These are phyloP conservation scores for Centrocercus urophasianus DNA, from an alignment of 2,113 vertebrate species.

Conservation along the genomic window DNA sequence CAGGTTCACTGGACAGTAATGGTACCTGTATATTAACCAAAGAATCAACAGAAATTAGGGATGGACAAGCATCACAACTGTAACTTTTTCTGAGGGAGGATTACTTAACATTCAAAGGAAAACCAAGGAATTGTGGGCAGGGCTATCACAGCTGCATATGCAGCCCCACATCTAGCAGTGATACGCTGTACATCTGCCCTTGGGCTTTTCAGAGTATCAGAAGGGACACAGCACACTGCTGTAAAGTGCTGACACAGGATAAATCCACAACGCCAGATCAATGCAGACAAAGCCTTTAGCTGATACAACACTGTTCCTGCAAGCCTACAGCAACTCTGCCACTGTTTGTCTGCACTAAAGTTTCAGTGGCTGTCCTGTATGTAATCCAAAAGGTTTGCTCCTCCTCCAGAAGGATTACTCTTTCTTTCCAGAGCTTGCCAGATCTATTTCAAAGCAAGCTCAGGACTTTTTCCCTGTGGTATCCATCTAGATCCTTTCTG, in stretches of 20 bases:
- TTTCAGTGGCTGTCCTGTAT: neutral
- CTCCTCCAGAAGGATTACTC: neutral
- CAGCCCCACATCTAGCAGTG: neutral
- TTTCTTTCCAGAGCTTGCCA: neutral
- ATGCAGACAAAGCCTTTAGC: neutral
- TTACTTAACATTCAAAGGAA: neutral
- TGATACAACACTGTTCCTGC: neutral
- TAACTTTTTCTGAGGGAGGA: neutral
- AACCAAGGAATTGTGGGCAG: neutral
- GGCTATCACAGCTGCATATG: neutral
- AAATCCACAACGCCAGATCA: neutral
- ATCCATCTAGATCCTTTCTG: neutral
- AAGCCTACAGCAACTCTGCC: neutral
- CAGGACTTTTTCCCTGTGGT: neutral
- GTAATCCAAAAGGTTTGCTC: neutral
- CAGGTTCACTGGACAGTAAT: neutral
- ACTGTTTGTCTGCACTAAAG: neutral
- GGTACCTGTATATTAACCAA: neutral
- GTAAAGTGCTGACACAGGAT: neutral
- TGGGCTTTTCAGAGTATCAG: conserved; percentile 1
- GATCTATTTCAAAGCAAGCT: neutral
- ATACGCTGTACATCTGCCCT: neutral
- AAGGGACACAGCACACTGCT: neutral
- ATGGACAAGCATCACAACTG: neutral
- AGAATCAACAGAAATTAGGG: neutral